Base-by-base conservation (phyloP, 2,888 invertebrate genomes). In the Furcula furcula region DNA sequence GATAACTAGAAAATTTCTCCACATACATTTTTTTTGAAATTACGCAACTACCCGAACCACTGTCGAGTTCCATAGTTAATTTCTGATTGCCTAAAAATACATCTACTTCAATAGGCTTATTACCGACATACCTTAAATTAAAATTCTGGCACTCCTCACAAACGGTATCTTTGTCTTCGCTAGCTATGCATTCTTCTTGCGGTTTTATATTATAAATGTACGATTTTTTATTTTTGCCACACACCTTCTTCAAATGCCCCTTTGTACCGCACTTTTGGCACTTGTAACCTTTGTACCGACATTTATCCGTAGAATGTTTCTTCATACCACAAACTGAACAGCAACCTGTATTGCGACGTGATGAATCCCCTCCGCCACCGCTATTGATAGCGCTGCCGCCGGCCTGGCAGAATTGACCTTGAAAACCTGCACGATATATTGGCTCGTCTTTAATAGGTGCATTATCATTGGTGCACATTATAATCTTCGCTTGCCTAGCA, bases 111-210 rank as follows among this genome's bases (percentile, higher is more conserved):
- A n/a, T n/a, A n/a, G n/a, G n/a, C n/a, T n/a, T n/a, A n/a, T n/a
- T n/a, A n/a, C n/a, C n/a, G n/a, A n/a, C n/a, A n/a, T n/a, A n/a
- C n/a, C n/a, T n/a, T n/a, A n/a, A n/a, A n/a, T n/a, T n/a, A n/a
- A n/a, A n/a, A n/a, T n/a, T n/a, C n/a, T n/a, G 34, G 0, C 46
- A 50, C 30, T 54, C 54, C 36, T 52, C 18, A 36, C 52, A 55
- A 4, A 52, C 58, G 23, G 46, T 48, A 7, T 19, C 32, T 16
- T 44, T 43, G 22, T 51, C 53, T 26, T 47, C 47, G 36, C n/a
- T n/a, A n/a, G n/a, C n/a, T n/a, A n/a, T n/a, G n/a, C n/a, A n/a
- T n/a, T n/a, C n/a, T n/a, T n/a, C n/a, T n/a, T n/a, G n/a, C n/a
- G n/a, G n/a, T n/a, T n/a, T n/a, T n/a, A n/a, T n/a, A n/a, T n/a